Evolutionary conservation across 1,140 invertebrate genomes (phyloP), one percentile per base, ranked within the genome.

Genomic region (Agrypnia vestita): DNA sequence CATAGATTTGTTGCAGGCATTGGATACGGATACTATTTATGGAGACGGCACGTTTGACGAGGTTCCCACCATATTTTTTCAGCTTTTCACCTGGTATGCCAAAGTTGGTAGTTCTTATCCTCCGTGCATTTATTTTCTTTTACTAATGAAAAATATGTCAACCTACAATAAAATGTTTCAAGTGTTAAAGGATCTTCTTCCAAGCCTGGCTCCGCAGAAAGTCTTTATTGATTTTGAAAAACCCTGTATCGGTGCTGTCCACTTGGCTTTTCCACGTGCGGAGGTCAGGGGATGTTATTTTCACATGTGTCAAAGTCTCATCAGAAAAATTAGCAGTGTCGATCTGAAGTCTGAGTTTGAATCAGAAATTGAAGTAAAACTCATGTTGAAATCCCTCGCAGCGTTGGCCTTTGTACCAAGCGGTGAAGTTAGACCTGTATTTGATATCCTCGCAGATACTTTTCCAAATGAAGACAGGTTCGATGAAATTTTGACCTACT

Each of bases 211-310:
- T 4, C 10, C 17, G n/a, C 17, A 19, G 21, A 21, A 19, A 21
- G 17, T 62, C 19, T 19, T 62, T 11, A 3, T 61, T 11, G 59
- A 61, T 17, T 61, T 4, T 17, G 59, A 61, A 61, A 61, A 61
- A 19, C 10, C 15, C 51, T 55, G 17, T 62, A 77, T 21, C 15
- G 17, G 43, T 62, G 49, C 15, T 78, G 69, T 12, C 77, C 9
- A 79, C 78, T n/a, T 51, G 11, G 49, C 49, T 51, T 51, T 51
- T 51, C 49, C n/a, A n/a, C n/a, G n/a, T n/a, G n/a, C n/a, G n/a
- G n/a, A n/a, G n/a, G n/a, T n/a, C n/a, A n/a, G n/a, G 53, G 77
- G 77, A 11, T 79, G 49, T 47, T 79, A 77, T 47, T 79, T 77
- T 76, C 77, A 79, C 21, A 73, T 77, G 15, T 72, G 74, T 35